phyloP scores from a whole-genome alignment of 2,113 vertebrate species.

The Zosterops hypoxanthus region DNA sequence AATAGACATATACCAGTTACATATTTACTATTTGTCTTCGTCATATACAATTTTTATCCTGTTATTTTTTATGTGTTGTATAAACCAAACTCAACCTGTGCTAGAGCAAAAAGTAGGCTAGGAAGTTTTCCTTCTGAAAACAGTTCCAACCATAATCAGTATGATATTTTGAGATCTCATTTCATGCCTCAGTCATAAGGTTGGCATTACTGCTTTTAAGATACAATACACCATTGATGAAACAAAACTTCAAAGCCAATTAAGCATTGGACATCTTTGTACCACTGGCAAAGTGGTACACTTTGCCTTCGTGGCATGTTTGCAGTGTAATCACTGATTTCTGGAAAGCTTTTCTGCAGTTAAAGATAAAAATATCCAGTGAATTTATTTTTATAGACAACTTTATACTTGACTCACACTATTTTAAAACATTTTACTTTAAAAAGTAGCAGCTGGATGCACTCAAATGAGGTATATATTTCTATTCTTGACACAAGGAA shows the following conservation, averaged over 20 bases:
- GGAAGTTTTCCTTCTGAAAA: constrained; percentile 54
- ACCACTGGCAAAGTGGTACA: constrained; percentile 63
- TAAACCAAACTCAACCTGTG: constrained; percentile 14
- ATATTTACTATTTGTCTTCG: neutral
- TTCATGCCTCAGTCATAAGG: constrained; percentile 65
- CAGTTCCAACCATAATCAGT: constrained; percentile 20
- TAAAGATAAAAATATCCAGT: constrained; percentile 70
- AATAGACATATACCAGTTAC: neutral
- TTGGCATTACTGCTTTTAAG: constrained; percentile 67
- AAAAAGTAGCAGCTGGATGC: constrained; percentile 41
- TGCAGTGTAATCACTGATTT: constrained; percentile 71
- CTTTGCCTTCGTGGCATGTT: constrained; percentile 67
- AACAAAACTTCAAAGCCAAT: constrained; percentile 76
- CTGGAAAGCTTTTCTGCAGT: constrained; percentile 71
- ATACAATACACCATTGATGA: constrained; percentile 73
- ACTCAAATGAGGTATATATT: constrained; percentile 50
- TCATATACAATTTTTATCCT: neutral
- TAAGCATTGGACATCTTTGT: constrained; percentile 74
- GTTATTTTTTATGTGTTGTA: neutral
- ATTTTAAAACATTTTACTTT: constrained; percentile 52
- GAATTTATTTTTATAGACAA: constrained; percentile 71
- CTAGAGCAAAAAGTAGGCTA: neutral
- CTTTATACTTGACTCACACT: constrained; percentile 63
- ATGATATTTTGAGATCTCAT: constrained; percentile 21
- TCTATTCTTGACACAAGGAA: constrained; percentile 52